These are phyloP conservation scores for Camponotus fellah DNA, from an alignment of 2,888 invertebrate genomes.

Conservation along the genomic window DNA sequence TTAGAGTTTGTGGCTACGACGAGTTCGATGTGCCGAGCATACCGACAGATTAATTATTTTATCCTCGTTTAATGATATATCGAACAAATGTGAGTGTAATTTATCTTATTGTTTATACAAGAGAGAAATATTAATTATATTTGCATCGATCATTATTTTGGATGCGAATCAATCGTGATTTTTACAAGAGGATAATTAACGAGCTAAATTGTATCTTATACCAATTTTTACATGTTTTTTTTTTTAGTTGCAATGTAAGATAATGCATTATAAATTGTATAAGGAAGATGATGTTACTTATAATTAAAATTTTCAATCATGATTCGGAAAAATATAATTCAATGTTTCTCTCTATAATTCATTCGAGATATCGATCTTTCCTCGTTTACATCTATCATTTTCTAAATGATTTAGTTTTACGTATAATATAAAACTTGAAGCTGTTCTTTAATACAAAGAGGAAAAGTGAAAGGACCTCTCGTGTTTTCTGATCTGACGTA, in stretches of 20 bases:
- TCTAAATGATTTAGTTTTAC: not conserved
- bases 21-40: not conserved
- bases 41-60: not conserved
- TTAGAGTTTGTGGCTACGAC: constrained; percentile 14
- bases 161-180: not conserved
- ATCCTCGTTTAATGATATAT: constrained; percentile 11
- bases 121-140: not conserved
- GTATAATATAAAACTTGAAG: not conserved
- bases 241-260: not conserved
- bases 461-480: constrained; percentile 72
- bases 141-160: not conserved
- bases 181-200: not conserved
- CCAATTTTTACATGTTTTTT: not conserved
- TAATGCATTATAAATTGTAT: not conserved
- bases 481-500: constrained; percentile 61
- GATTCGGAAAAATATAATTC: not conserved
- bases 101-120: not conserved
- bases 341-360: not conserved
- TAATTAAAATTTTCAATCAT: not conserved
- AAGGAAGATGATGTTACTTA: not conserved
- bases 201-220: not conserved
- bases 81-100: constrained; percentile 41
- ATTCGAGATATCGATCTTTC: not conserved
- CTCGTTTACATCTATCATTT: not conserved
- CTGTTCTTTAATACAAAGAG: constrained; percentile 52